phyloP scores from a whole-genome alignment of 1,140 invertebrate species.

The Sarcophaga peregrina region DNA sequence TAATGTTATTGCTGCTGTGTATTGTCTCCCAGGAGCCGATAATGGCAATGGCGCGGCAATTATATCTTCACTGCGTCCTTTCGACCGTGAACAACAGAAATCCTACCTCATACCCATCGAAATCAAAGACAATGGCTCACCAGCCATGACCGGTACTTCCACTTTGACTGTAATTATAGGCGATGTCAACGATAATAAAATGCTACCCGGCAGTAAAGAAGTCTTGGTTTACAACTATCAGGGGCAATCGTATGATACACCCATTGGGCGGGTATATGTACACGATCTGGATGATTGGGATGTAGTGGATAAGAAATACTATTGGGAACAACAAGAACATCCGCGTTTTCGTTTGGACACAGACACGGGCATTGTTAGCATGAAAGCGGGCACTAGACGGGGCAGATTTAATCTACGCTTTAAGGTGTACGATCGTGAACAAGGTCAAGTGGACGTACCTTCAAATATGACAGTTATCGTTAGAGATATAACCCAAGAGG shows the following conservation, averaged over 20 bases:
- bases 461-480: conserved; percentile 74
- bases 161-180: conserved; percentile 77
- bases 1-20: too few species aligned
- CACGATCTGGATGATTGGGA: conserved; percentile 81
- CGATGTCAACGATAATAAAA: conserved; percentile 78
- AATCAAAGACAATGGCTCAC: conserved; percentile 71
- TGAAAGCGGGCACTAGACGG: conserved; percentile 72
- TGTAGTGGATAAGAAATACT: conserved; percentile 76
- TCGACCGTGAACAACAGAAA: conserved; percentile 77
- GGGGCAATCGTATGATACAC: conserved; percentile 72
- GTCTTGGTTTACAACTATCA: conserved; percentile 79
- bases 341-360: conserved; percentile 72
- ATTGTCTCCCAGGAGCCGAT: conserved; percentile 68
- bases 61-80: conserved; percentile 71
- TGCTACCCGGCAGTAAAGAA: conserved; percentile 75
- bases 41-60: conserved; percentile 74
- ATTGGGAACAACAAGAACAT: conserved; percentile 70
- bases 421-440: conserved; percentile 73
- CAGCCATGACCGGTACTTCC: conserved; percentile 73
- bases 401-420: conserved; percentile 73
- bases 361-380: conserved; percentile 75
- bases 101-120: conserved; percentile 74
- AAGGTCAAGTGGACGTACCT: conserved; percentile 70
- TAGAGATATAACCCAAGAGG: conserved; percentile 73
- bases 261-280: conserved; percentile 77